These are phyloP conservation scores for Nymphicus hollandicus DNA, from an alignment of 2,113 vertebrate species.

Conservation along the genomic window DNA sequence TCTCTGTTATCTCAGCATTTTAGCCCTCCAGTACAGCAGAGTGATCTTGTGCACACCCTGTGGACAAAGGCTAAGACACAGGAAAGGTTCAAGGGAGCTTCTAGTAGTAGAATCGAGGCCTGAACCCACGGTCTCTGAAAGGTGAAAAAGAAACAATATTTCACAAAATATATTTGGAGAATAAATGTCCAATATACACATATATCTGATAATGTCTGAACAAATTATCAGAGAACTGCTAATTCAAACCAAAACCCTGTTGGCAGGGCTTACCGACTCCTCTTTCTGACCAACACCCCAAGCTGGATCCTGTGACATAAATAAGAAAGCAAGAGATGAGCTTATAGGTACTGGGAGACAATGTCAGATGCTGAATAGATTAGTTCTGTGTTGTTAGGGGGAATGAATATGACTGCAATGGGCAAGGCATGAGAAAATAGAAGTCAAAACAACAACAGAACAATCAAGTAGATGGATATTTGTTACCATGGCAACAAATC, in stretches of 20 bases:
- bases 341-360: neutral
- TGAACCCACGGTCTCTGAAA: neutral
- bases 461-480: neutral
- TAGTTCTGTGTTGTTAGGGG: neutral
- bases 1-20: neutral
- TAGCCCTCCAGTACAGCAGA: neutral
- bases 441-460: conserved; percentile 16
- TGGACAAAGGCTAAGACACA: too few relatives aligned
- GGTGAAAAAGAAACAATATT: neutral
- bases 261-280: neutral
- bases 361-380: neutral
- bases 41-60: neutral
- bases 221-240: neutral
- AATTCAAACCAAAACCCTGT: neutral
- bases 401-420: neutral
- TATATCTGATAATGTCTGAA: neutral
- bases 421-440: neutral
- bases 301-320: neutral
- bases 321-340: neutral
- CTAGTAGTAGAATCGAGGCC: neutral
- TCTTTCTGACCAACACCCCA: neutral
- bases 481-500: neutral
- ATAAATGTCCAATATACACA: neutral
- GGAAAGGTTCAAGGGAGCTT: neutral
- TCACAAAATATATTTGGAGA: neutral